Conservation (phyloP, 2,797 vertebrate genomes). For the Anguilla marmorata region DNA sequence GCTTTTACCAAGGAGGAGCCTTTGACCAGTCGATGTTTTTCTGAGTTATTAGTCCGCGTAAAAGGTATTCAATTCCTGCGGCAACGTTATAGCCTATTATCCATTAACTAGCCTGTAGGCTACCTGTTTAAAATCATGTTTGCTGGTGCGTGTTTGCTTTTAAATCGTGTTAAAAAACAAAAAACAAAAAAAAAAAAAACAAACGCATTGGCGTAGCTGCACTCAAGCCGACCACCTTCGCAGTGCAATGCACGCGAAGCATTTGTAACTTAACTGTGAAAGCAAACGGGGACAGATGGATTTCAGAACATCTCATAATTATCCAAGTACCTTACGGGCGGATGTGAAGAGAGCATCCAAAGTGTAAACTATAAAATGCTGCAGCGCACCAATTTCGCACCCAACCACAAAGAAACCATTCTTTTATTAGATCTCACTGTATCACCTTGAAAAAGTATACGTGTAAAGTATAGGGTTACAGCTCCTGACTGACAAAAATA, state of each 20-base stretch:
- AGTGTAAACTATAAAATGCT: not conserved
- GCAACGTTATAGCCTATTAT: not conserved
- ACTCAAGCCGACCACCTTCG: not conserved
- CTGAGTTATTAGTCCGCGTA: not conserved
- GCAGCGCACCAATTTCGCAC: not conserved
- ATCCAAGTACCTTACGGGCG: too few relatives aligned
- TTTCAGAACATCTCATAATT: not conserved
- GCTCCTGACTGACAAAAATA: not conserved
- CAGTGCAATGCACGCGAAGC: not conserved
- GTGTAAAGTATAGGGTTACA: not conserved
- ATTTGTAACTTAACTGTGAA: not conserved
- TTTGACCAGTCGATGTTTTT: not conserved
- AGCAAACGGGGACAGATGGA: not conserved
- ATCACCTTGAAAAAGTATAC: not conserved
- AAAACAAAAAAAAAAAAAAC: not conserved
- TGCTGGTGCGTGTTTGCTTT: not conserved
- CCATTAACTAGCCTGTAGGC: not conserved
- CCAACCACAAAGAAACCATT: not conserved
- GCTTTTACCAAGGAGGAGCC: constrained; percentile 14
- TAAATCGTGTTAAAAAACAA: not conserved
- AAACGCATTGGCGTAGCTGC: not conserved
- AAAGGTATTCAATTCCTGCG: not conserved
- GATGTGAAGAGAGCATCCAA: not conserved
- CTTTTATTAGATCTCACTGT: not conserved
- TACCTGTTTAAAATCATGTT: not conserved